Percentiles rank a stretch among this genome's conserved stretches.
Conservation (phyloP, 2,888 invertebrate species). For the Xestia rhomboidea region DNA sequence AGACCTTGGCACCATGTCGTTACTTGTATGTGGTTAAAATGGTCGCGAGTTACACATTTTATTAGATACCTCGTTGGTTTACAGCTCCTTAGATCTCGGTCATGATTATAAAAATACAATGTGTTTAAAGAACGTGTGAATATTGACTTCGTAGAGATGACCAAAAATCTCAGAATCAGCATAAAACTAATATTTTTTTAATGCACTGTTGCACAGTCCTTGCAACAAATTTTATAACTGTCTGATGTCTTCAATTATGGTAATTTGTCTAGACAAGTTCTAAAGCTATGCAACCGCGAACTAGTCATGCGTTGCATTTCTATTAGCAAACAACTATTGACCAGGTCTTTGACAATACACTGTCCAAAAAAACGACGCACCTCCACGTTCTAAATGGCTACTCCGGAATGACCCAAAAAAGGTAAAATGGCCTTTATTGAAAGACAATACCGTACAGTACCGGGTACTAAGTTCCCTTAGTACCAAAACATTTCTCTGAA, state of each 20-base stretch:
- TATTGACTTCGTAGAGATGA: too few species aligned
- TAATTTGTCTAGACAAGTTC: background rate
- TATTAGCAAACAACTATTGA: slow-evolving; percentile 31
- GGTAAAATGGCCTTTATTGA: slow-evolving; percentile 44
- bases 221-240: background rate
- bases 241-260: background rate
- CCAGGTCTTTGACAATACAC: slow-evolving; percentile 15
- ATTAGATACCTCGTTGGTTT: slow-evolving; percentile 15
- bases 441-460: slow-evolving; percentile 48
- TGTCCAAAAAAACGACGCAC: slow-evolving; percentile 43
- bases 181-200: background rate
- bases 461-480: slow-evolving; percentile 47
- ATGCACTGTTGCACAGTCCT: background rate
- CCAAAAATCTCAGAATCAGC: background rate
- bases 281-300: background rate
- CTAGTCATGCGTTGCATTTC: slow-evolving; percentile 31
- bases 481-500: slow-evolving; percentile 66
- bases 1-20: slow-evolving; percentile 36
- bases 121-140: slow-evolving; percentile 21
- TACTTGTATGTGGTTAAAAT: slow-evolving; percentile 30
- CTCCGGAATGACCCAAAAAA: slow-evolving; percentile 52
- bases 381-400: slow-evolving; percentile 27
- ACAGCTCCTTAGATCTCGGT: slow-evolving; percentile 31
- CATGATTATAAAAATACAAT: slow-evolving; percentile 24
- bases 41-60: slow-evolving; percentile 47